Evolutionary conservation across 2,797 vertebrate species (phyloP).

Genomic region (Neolamprologus multifasciatus): DNA sequence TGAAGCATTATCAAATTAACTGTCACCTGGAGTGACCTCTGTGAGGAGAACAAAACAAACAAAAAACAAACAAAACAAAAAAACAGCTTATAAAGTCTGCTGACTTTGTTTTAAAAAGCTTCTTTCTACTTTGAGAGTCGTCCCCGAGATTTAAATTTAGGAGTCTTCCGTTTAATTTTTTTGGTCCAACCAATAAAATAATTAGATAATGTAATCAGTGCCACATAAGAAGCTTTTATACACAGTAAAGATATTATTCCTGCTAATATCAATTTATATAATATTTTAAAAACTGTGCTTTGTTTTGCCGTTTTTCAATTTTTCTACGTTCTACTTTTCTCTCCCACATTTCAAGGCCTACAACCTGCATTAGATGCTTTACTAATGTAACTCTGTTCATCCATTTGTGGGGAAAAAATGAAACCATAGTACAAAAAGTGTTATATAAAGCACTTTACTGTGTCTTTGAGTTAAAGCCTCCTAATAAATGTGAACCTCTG

Average conservation of each 20-base stretch:
- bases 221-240: background rate
- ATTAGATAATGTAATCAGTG: background rate
- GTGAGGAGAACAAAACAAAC: background rate
- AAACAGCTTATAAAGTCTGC: background rate
- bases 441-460: background rate
- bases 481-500: background rate
- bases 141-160: background rate
- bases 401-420: background rate
- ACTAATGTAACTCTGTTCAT: background rate
- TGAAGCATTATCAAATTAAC: background rate
- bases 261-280: background rate
- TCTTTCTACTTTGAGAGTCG: background rate
- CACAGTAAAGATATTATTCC: no score
- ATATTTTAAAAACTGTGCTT: background rate
- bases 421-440: background rate
- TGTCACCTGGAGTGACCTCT: background rate
- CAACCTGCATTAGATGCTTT: background rate
- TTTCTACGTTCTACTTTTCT: background rate
- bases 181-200: background rate
- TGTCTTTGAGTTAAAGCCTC: background rate
- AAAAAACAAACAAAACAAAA: accelerated
- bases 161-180: background rate
- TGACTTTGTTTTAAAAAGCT: background rate
- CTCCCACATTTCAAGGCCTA: background rate
- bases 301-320: accelerated